phyloP scores from a whole-genome alignment of 2,113 vertebrate species.

The Cavia aperea region DNA sequence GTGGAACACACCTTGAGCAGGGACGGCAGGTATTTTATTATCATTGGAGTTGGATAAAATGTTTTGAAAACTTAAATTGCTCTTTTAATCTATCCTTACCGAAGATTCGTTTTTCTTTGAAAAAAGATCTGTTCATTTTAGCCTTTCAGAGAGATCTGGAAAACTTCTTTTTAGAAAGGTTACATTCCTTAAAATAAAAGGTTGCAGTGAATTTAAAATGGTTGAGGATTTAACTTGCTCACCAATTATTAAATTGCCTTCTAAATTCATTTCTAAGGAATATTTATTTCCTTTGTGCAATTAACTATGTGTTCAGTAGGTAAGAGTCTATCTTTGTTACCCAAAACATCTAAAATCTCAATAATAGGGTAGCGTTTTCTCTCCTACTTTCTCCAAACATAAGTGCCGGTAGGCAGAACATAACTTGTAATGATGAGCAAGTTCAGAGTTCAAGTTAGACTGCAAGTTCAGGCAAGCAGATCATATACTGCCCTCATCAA shows the following conservation, averaged over 20 bases:
- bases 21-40: background rate
- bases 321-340: constrained; percentile 28
- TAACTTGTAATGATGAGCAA: background rate
- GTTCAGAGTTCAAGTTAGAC: background rate
- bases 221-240: constrained; percentile 45
- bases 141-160: constrained; percentile 15
- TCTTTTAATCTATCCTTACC: constrained; percentile 35
- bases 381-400: background rate
- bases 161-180: constrained; percentile 54
- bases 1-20: background rate
- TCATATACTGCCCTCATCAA: background rate
- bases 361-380: background rate
- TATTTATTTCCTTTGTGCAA: constrained; percentile 45
- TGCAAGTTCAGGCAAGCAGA: background rate
- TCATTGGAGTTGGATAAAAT: background rate
- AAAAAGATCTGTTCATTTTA: constrained; percentile 39
- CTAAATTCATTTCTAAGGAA: background rate
- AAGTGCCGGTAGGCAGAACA: background rate
- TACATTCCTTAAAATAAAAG: constrained; percentile 60
- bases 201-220: constrained; percentile 36
- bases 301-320: background rate
- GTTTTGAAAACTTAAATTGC: background rate
- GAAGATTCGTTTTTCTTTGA: constrained; percentile 35
- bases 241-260: constrained; percentile 33
- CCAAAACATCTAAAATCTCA: constrained; percentile 28